Evolutionary conservation across 2,888 invertebrate genomes (phyloP), one percentile per base, ranked within the genome.

Genomic region (Meiosimyza decipiens): DNA sequence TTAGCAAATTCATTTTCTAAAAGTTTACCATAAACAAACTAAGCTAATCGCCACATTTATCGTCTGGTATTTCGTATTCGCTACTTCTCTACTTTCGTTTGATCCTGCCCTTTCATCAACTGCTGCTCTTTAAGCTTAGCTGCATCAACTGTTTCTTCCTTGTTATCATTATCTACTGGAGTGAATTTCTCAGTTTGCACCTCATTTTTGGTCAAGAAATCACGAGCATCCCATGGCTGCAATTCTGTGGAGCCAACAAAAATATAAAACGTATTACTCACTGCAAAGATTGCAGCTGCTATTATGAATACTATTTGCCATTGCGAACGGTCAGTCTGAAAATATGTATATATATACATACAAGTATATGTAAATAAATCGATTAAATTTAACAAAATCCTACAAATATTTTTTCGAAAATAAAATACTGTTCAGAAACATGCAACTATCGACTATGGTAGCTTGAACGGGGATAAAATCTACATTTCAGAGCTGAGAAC

Each of bases 261-360:
- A 2, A 91, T 77, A 73, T 89, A 91, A 22, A 91, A 78, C 1
- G 89, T 82, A 79, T 90, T 90, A 0, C 89, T 88, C 22, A 88
- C 5, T 18, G 89, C 85, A 76, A 89, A 89, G 6, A 91, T 82
- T 0, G 82, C 83, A 0, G 89, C 89, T 0, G 91, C 86, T 15
- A 90, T 85, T 60, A 88, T 88, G 80, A 91, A 91, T 1, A 91
- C 88, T 16, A 86, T 85, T 71, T 88, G 86, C 91, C 91, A 91
- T 72, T 88, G 84, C 0, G 75, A 71, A 1, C 86, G 82, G 73
- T 88, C 84, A 13, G 79, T 76, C 86, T 86, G 73, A 1, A 76
- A 73, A 55, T 28, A 4, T 28, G 4, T 0, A 28, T 28, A 28
- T 28, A 28, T 3, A 28, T 28, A 22, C 22, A 22, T 22, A 22